A percentile compares a stretch with the other conserved stretches of the same genome.
Conservation (phyloP, 2,797 vertebrate species). For the Zalophus californianus region DNA sequence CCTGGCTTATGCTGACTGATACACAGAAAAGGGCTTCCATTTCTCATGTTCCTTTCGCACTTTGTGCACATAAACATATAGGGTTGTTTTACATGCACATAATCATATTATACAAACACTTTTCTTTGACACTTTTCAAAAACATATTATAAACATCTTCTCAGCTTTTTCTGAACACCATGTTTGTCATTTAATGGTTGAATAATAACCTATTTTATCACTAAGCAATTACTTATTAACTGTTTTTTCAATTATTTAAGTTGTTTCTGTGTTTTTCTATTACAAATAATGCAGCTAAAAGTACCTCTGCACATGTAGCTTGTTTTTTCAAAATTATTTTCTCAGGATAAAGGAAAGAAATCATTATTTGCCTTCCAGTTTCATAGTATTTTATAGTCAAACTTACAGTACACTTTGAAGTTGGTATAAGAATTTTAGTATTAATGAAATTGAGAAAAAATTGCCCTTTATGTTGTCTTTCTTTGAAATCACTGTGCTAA, state of each 20-base stretch:
- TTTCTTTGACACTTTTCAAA: slow-evolving; percentile 35
- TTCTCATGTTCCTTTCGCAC: neutral
- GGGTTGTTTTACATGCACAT: neutral
- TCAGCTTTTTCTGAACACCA: neutral
- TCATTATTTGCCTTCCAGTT: neutral
- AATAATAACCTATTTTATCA: neutral
- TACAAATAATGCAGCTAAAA: neutral
- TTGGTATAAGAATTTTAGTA: neutral
- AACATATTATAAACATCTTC: neutral
- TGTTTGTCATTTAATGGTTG: neutral
- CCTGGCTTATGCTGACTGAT: neutral
- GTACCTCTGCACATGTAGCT: neutral
- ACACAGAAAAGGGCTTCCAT: neutral
- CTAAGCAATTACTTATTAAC: neutral
- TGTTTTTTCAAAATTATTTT: neutral
- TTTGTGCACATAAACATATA: neutral
- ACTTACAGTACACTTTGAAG: neutral
- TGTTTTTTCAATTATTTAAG: neutral
- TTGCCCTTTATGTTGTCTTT: neutral
- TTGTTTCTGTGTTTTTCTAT: neutral
- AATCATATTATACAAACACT: neutral
- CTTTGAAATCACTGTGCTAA: neutral
- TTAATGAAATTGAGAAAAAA: neutral
- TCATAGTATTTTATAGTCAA: neutral
- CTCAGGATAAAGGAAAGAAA: neutral